A percentile compares a stretch with the other conserved stretches of the same genome.
These are phyloP conservation scores for Tinea trinotella DNA, from an alignment of 2,888 invertebrate genomes.

Conservation along the genomic window DNA sequence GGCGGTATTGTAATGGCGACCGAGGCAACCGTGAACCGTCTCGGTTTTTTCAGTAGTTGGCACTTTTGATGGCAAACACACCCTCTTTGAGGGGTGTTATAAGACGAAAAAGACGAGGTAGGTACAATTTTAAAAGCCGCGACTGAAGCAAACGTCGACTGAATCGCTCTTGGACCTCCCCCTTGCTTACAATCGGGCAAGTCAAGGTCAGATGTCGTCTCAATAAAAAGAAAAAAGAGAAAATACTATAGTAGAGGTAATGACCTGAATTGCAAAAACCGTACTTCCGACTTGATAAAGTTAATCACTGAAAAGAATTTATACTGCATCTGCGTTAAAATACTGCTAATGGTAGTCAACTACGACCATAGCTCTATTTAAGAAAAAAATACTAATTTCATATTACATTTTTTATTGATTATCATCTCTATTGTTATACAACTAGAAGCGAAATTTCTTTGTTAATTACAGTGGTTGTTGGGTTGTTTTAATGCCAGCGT, in stretches of 20 bases:
- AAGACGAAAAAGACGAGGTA: no score
- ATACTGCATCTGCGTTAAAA: constrained; percentile 40
- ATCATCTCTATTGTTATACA: constrained; percentile 22
- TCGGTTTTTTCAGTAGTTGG: no score
- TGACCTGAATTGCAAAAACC: constrained; percentile 23
- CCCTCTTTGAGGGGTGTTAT: no score
- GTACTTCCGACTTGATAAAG: constrained; percentile 50
- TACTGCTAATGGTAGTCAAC: constrained; percentile 43
- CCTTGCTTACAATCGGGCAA: no score
- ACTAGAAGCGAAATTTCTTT: constrained; percentile 27
- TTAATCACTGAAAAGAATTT: constrained; percentile 55
- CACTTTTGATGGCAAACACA: no score
- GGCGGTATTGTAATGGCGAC: no score
- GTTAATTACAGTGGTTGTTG: constrained; percentile 29
- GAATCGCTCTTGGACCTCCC: no score
- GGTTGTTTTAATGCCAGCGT: constrained; percentile 36
- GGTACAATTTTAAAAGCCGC: no score
- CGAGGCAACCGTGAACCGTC: no score
- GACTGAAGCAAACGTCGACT: no score
- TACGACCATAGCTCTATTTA: constrained; percentile 30
- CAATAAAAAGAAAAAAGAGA: no score
- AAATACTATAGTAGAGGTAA: not conserved
- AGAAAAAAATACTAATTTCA: constrained; percentile 32
- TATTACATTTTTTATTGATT: constrained; percentile 24
- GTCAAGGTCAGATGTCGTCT: no score